Evolutionary conservation across 92 coral and sea anemone genomes (phyloP), one percentile per base, ranked within the genome.

Genomic region (Porites rus): DNA sequence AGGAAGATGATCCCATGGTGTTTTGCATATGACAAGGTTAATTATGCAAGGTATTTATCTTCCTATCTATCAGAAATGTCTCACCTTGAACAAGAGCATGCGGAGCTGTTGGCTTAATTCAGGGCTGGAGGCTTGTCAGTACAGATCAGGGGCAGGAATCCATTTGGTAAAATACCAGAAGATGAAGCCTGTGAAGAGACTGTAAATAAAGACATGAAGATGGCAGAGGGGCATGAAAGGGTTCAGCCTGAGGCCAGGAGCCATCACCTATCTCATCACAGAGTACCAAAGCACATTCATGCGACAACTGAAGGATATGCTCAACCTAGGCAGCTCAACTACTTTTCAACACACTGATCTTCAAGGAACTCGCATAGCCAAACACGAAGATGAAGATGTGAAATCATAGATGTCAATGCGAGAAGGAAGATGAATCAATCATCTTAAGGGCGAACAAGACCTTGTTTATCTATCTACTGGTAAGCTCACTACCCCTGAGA

Each of bases 171-270:
- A 65, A 79, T 88, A 71, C 92, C 94, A 8, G 89, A 85, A 12
- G 94, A 92, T 74, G 90, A 92, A 66, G 72, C 92, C 46, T 84
- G 89, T 79, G 94, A 88, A 72, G 88, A 92, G 31, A 92, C 94
- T 20, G 90, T 84, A 24, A 92, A 92, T 69, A 92, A 88, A 82
- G 94, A 88, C 87, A 79, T 92, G 12, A 89, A 92, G 71, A 92
- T 87, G 18, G 85, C 82, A 90, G 92, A 28, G 94, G 94, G 75
- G 95, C 76, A 84, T 86, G 24, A 89, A 81, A 59, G 93, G 90
- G 60, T 86, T 90, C 62, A 90, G 93, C 76, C 79, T 91, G 51
- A 91, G 87, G 83, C 94, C 94, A 12, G 88, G 65, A 38, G 94
- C 94, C 56, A 82, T 91, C 16, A 87, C 73, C 66, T 91, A 91